Evolutionary conservation across 2,797 vertebrate genomes (phyloP), one percentile per base, ranked within the genome.

Genomic region (Channa striata): DNA sequence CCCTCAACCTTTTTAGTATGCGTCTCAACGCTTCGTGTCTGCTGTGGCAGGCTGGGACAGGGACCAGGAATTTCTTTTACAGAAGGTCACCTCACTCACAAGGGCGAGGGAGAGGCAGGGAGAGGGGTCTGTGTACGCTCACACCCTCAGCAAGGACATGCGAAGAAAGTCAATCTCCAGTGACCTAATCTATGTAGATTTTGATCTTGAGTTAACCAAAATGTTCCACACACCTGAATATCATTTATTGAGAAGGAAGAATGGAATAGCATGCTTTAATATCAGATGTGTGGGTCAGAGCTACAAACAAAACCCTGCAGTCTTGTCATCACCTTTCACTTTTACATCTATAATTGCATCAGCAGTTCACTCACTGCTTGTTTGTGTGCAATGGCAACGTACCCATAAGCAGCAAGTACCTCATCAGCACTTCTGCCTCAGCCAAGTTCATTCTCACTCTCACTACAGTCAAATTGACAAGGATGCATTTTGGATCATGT

Each of bases 61-160:
- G 78, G 83, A 87, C 66, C 75, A 30, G 56, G 74, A 83, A 78
- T 73, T 84, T 71, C 14, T 53, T 80, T 76, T 63, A 78, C 74
- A 84, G 87, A 92, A 93, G 91, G 92, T 92, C 86, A 86, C 72
- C 60, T 73, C 72, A 67, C 71, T 86, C 84, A 66, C 40, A 59
- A 74, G 78, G 80, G 57, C 71, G 72, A 78, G 43, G 65, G 67
- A 48, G 59, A 67, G 34, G 65, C 36, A 30, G 50, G 46, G 80
- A 25, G 30, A 4, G 60, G 34, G 69, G 66, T 36, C 30, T 53
- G 61, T 64, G 59, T 8, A n/a, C 47, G 53, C 74, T 72, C 54
- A 71, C 72, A 65, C 65, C 50, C 73, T 61, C 61, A 76, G 60
- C 80, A 83, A 87, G 77, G 86, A 63, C 78, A 79, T 39, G 46